These are phyloP conservation scores for Choloepus hoffmanni DNA, from an alignment of 2,113 vertebrate genomes.

Conservation along the genomic window DNA sequence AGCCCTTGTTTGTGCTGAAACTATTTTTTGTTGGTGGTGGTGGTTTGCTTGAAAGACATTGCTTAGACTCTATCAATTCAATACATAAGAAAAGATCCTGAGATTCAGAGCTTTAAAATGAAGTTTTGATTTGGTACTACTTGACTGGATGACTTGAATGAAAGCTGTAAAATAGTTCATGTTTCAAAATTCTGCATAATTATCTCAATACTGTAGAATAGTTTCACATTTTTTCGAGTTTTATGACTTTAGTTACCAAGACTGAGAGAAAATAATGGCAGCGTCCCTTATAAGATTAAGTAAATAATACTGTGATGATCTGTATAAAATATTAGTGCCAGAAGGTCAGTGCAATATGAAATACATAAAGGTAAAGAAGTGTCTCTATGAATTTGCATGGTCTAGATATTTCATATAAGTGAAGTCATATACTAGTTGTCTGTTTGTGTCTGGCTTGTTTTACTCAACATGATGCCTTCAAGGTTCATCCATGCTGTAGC, in stretches of 20 bases:
- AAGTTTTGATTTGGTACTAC: constrained; percentile 54
- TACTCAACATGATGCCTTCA: too few species aligned
- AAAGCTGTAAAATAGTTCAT: constrained; percentile 53
- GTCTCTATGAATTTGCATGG: not conserved
- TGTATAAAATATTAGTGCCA: constrained; percentile 29
- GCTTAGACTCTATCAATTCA: constrained; percentile 39
- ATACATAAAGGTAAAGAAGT: constrained; percentile 36
- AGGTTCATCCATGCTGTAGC: too few species aligned
- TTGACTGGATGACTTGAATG: constrained; percentile 58
- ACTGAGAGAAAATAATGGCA: constrained; percentile 29
- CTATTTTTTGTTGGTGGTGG: not conserved
- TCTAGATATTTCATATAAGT: too few species aligned
- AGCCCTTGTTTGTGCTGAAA: constrained; percentile 55
- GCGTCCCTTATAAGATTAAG: constrained; percentile 44
- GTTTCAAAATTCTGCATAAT: constrained; percentile 45
- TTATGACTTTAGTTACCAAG: constrained; percentile 56
- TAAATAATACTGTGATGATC: constrained; percentile 41
- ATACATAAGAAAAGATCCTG: constrained; percentile 48
- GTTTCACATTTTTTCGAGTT: constrained; percentile 22
- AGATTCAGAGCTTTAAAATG: constrained; percentile 55
- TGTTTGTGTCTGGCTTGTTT: too few species aligned
- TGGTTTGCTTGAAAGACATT: constrained; percentile 45
- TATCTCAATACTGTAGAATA: constrained; percentile 32
- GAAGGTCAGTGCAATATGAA: not conserved
- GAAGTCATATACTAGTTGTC: too few species aligned